A percentile compares a stretch with the other conserved stretches of the same genome.
These are phyloP conservation scores for Electrona antarctica DNA, from an alignment of 2,113 vertebrate genomes.

Conservation along the genomic window DNA sequence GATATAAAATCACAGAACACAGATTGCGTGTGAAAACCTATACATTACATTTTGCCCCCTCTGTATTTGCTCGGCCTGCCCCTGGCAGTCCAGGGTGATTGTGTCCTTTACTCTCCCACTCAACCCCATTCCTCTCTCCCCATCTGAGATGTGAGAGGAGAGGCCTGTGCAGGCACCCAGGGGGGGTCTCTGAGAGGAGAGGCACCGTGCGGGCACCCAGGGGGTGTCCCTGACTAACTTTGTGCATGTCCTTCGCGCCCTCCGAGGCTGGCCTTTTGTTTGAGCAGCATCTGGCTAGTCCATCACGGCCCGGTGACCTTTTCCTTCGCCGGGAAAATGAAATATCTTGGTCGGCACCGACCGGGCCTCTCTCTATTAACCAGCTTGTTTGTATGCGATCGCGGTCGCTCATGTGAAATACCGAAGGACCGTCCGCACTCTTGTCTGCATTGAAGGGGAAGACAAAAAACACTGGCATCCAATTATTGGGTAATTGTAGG, in stretches of 20 bases:
- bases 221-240: slow-evolving; percentile 50
- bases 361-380: slow-evolving; percentile 29
- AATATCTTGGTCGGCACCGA: slow-evolving; percentile 11
- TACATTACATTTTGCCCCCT: background rate
- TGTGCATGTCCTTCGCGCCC: slow-evolving; percentile 43
- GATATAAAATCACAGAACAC: background rate
- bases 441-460: slow-evolving; percentile 13
- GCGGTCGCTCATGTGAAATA: slow-evolving; percentile 25
- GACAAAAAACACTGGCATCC: slow-evolving; percentile 37
- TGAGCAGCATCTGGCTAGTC: slow-evolving; percentile 50
- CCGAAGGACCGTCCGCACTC: background rate
- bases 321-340: slow-evolving; percentile 33
- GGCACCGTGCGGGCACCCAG: background rate
- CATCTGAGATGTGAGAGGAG: slow-evolving; percentile 41
- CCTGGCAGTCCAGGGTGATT: slow-evolving; percentile 27
- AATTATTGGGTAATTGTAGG: slow-evolving; percentile 35
- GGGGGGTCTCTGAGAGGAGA: too few relatives aligned
- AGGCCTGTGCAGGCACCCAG: slow-evolving; percentile 30
- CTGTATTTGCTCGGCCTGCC: slow-evolving; percentile 31
- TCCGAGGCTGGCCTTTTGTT: slow-evolving; percentile 57
- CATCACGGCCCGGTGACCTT: slow-evolving; percentile 66
- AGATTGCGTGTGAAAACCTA: background rate
- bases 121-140: slow-evolving; percentile 21
- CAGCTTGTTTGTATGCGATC: slow-evolving; percentile 41
- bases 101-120: slow-evolving; percentile 35